phyloP scores from a whole-genome alignment of 1,140 invertebrate genomes.

The Cyclargus thomasi region DNA sequence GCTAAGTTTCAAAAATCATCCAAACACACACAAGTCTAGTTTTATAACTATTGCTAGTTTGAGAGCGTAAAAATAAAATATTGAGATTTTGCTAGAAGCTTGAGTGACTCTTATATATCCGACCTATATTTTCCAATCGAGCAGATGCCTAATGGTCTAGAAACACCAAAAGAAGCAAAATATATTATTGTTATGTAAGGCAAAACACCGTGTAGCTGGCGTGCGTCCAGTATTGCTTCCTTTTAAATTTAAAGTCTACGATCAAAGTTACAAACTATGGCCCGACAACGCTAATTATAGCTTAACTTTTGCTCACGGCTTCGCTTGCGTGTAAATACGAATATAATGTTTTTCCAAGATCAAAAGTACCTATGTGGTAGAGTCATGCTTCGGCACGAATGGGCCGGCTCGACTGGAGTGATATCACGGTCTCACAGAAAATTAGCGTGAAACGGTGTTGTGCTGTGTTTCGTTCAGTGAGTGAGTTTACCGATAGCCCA shows the following conservation, averaged over 20 bases:
- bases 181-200: not conserved
- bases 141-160: not conserved
- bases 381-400: too few species aligned
- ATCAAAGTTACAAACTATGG: not conserved
- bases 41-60: not conserved
- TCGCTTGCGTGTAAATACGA: too few species aligned
- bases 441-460: too few species aligned
- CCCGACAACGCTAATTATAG: too few species aligned
- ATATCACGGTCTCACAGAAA: too few species aligned
- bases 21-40: not conserved
- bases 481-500: too few species aligned
- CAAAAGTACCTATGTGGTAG: too few species aligned
- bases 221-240: not conserved
- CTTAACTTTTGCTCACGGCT: too few species aligned
- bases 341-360: too few species aligned
- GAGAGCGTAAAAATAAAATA: not conserved
- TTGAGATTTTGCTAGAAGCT: not conserved
- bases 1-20: too few species aligned
- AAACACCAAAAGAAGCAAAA: not conserved
- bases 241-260: not conserved
- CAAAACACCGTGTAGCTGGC: not conserved
- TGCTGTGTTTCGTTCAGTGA: too few species aligned
- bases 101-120: not conserved
- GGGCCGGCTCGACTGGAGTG: too few species aligned
- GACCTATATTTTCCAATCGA: conserved; percentile 1